Evolutionary conservation across 1,140 invertebrate genomes (phyloP).

Genomic region (honey bee (Apis mellifera)): DNA sequence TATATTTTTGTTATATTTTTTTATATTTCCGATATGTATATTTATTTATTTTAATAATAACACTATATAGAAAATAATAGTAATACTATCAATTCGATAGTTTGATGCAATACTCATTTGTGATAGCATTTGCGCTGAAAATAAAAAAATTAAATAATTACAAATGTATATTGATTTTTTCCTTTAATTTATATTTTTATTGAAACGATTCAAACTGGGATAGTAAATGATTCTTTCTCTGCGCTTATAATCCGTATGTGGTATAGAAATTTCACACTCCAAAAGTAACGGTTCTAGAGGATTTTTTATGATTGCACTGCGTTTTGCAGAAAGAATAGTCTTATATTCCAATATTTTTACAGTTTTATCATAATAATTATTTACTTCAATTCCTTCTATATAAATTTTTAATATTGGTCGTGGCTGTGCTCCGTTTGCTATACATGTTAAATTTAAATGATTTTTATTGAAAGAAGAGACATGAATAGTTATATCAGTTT

Average conservation of each 20-base stretch:
- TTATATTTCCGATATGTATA: not conserved
- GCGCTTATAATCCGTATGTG: constrained; percentile 63
- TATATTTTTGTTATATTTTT: not conserved
- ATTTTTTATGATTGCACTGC: constrained; percentile 38
- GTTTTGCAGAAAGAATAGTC: not conserved
- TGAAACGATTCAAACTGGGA: constrained; percentile 52
- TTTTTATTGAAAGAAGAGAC: constrained; percentile 59
- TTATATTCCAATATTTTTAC: constrained; percentile 28
- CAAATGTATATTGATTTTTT: not conserved
- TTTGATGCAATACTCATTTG: not conserved
- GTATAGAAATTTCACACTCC: constrained; percentile 68
- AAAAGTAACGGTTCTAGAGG: constrained; percentile 52
- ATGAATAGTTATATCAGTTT: constrained; percentile 55
- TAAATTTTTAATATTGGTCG: constrained; percentile 63
- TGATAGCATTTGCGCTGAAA: constrained; percentile 56
- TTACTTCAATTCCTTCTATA: constrained; percentile 43
- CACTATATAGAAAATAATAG: not conserved
- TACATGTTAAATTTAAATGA: constrained; percentile 66
- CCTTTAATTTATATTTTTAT: not conserved
- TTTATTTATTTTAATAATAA: not conserved
- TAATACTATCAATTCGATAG: not conserved
- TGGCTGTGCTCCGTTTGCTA: constrained; percentile 63
- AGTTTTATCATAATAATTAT: constrained; percentile 1
- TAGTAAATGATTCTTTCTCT: constrained; percentile 64
- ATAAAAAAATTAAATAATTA: not conserved